Percentiles rank a stretch among this genome's conserved stretches.
Conservation (phyloP, 2,888 invertebrate species). For the Calephelis perditalis region DNA sequence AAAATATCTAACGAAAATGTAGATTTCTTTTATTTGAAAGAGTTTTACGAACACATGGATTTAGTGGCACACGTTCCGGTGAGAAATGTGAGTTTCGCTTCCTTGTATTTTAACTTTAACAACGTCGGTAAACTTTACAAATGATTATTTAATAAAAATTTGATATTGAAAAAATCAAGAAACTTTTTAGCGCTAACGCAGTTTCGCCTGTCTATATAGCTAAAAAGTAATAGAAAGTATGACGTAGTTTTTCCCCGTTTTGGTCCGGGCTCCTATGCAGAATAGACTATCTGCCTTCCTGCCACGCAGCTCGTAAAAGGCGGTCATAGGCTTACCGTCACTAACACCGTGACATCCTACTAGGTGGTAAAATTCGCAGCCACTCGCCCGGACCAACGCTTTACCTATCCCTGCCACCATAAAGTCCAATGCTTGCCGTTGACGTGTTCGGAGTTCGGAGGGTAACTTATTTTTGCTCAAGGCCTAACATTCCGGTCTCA, state of each 20-base stretch:
- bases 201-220: not conserved
- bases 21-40: constrained; percentile 80
- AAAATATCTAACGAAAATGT: constrained; percentile 49
- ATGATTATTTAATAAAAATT: constrained; percentile 1
- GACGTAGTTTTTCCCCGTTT: not conserved
- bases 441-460: too few species aligned
- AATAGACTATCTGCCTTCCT: too few species aligned
- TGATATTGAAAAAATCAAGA: not conserved
- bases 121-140: not conserved
- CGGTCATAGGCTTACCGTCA: too few species aligned
- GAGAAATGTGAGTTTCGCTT: constrained; percentile 76
- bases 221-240: not conserved
- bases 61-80: constrained; percentile 85
- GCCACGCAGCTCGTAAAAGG: too few species aligned
- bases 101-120: not conserved
- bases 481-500: too few species aligned
- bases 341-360: too few species aligned
- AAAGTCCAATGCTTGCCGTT: too few species aligned
- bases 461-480: too few species aligned
- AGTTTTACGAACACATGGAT: constrained; percentile 82
- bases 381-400: too few species aligned
- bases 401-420: too few species aligned
- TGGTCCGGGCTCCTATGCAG: too few species aligned
- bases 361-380: too few species aligned
- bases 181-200: not conserved